Percentiles rank a stretch among this genome's conserved stretches.
Conservation (phyloP, 1,140 invertebrate genomes). For the Meloidogyne exigua region DNA sequence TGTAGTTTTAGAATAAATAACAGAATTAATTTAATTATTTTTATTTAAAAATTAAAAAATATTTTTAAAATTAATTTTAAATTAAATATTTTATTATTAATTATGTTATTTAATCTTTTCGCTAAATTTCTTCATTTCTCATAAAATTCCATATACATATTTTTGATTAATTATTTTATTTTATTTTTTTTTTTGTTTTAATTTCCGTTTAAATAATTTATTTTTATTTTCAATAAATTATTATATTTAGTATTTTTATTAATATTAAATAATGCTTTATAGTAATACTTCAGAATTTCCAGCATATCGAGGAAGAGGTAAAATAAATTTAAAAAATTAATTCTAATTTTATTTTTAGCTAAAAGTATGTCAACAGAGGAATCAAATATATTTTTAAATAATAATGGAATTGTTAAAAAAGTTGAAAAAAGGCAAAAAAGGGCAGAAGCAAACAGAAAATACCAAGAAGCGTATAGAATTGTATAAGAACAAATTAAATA, state of each 20-base stretch:
- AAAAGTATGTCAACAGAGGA: neutral
- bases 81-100: too few species aligned
- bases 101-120: neutral
- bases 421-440: neutral
- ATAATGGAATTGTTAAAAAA: neutral
- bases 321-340: neutral
- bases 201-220: neutral
- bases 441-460: constrained; percentile 2
- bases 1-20: too few species aligned
- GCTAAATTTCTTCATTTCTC: neutral
- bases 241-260: neutral
- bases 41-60: too few species aligned
- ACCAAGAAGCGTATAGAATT: constrained; percentile 12
- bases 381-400: neutral
- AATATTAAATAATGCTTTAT: neutral
- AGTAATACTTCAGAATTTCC: neutral
- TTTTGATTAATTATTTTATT: neutral
- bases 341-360: neutral
- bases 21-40: too few species aligned
- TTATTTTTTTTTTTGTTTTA: too few species aligned
- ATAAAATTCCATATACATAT: neutral
- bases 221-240: too few species aligned
- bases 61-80: neutral
- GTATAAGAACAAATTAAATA: neutral
- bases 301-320: neutral